Conservation (phyloP, 2,888 invertebrate genomes). For the Lapara coniferarum region DNA sequence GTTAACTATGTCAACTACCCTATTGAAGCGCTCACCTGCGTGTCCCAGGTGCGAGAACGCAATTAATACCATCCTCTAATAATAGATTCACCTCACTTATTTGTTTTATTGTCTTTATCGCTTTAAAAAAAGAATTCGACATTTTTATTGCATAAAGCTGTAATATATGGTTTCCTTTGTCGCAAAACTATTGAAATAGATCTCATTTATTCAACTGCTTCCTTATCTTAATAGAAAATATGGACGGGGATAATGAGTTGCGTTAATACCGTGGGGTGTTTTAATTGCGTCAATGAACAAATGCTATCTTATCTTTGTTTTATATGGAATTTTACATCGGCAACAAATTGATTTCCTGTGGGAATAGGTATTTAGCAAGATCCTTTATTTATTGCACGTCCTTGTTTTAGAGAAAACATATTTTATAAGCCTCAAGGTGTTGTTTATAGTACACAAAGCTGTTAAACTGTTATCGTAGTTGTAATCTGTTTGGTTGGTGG, state of each 20-base stretch:
- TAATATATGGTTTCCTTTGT: slow-evolving; percentile 60
- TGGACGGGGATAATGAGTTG: slow-evolving; percentile 50
- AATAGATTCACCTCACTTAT: slow-evolving; percentile 67
- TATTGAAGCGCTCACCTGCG: slow-evolving; percentile 74
- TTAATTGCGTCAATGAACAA: slow-evolving; percentile 68
- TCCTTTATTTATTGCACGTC: not conserved
- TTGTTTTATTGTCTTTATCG: slow-evolving; percentile 67
- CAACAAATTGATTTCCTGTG: slow-evolving; percentile 63
- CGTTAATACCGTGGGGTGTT: slow-evolving; percentile 47
- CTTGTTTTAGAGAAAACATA: not conserved
- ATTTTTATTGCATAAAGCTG: slow-evolving; percentile 45
- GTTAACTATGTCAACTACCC: no score
- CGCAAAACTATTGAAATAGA: slow-evolving; percentile 52
- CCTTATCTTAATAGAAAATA: slow-evolving; percentile 72
- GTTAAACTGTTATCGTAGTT: slow-evolving; percentile 37
- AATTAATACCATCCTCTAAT: slow-evolving; percentile 76
- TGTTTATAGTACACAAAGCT: slow-evolving; percentile 26
- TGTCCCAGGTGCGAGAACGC: slow-evolving; percentile 74
- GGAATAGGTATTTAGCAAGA: slow-evolving; percentile 43
- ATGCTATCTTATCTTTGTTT: slow-evolving; percentile 66
- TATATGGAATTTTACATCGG: slow-evolving; percentile 54
- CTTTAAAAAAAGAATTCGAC: slow-evolving; percentile 49
- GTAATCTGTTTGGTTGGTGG: slow-evolving; percentile 45
- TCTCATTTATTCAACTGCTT: slow-evolving; percentile 52
- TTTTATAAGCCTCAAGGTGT: not conserved